Percentiles rank a stretch among this genome's conserved stretches.
Evolutionary conservation across 2,888 invertebrate species (phyloP).

Genomic region (Exocentrus adspersus): DNA sequence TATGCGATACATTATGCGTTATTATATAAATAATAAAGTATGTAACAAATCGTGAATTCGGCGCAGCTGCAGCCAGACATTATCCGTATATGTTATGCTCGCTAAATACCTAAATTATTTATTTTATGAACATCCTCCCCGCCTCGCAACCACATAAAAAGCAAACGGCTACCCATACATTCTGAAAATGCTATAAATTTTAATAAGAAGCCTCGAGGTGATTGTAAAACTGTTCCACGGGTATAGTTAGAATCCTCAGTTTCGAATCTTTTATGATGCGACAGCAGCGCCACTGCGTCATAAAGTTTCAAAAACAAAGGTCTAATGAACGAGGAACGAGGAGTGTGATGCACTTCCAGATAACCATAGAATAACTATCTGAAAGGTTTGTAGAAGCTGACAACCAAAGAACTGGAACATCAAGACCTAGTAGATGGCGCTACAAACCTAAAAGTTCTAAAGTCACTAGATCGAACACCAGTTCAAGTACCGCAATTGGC

Average conservation of each 20-base stretch:
- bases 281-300: not conserved
- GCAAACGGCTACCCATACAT: conserved; percentile 19
- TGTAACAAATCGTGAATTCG: no score
- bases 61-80: not conserved
- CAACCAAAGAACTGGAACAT: no score
- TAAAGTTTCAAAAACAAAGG: conserved; percentile 15
- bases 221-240: conserved; percentile 25
- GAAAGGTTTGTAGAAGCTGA: no score
- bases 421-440: no score
- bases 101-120: conserved; percentile 17
- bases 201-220: conserved; percentile 26
- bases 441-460: no score
- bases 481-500: no score
- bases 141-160: conserved; percentile 13
- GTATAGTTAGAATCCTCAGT: conserved; percentile 34
- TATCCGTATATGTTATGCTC: not conserved
- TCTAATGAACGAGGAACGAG: conserved; percentile 17
- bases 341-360: no score
- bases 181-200: conserved; percentile 31
- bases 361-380: no score
- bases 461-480: no score
- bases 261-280: conserved; percentile 25
- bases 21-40: no score
- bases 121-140: conserved; percentile 7
- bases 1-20: no score